These are phyloP conservation scores for Tricholauxania praeusta DNA, from an alignment of 2,888 invertebrate species.

Conservation along the genomic window DNA sequence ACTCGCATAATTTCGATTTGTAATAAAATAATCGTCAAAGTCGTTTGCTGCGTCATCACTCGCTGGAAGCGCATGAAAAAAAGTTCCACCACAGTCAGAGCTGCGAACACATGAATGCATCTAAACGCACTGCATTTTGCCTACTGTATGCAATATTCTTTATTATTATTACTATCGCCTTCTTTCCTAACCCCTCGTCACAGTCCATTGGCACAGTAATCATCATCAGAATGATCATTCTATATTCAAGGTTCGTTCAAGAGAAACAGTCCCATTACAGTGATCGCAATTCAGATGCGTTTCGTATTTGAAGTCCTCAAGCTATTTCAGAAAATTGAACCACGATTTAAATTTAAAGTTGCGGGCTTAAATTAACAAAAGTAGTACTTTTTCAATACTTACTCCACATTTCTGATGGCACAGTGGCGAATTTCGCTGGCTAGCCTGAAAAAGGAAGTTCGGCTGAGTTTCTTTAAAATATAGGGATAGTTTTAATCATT, in stretches of 20 bases:
- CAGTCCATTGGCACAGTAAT: background rate
- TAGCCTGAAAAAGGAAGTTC: no score
- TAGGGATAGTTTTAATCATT: no score
- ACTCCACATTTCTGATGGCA: background rate
- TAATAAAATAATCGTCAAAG: slow-evolving; percentile 52
- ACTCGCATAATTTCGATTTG: slow-evolving; percentile 52
- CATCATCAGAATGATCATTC: slow-evolving; percentile 2
- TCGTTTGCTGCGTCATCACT: slow-evolving; percentile 20
- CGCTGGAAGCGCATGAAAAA: background rate
- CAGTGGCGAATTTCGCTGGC: background rate
- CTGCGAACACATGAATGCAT: no score
- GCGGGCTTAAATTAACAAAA: slow-evolving; percentile 33
- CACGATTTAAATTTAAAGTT: slow-evolving; percentile 44
- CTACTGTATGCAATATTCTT: no score
- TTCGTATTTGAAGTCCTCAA: slow-evolving; percentile 43
- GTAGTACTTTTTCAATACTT: no score
- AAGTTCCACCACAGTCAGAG: background rate
- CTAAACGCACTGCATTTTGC: no score
- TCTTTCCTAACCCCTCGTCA: background rate
- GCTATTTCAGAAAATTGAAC: slow-evolving; percentile 45
- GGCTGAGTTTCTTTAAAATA: no score
- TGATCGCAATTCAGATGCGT: slow-evolving; percentile 7
- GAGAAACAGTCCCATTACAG: background rate
- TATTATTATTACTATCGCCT: no score
- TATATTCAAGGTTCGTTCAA: slow-evolving; percentile 5